Evolutionary conservation across 2,888 invertebrate species (phyloP).

Genomic region (Scelioninae gen. 2): DNA sequence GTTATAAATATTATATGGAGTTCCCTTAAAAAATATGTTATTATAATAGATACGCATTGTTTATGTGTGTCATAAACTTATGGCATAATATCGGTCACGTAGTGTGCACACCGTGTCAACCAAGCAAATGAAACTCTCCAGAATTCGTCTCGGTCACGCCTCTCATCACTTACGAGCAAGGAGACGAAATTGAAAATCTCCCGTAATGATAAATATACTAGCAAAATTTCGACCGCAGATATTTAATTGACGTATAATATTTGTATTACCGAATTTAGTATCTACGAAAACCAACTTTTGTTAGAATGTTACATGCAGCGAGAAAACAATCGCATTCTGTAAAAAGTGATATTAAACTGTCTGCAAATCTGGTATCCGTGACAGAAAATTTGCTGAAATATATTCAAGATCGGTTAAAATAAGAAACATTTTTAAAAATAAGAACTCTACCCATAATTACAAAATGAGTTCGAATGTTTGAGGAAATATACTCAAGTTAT

Average conservation of each 20-base stretch:
- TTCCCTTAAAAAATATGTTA: conserved; percentile 47
- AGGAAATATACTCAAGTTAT: no score
- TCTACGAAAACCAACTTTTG: no score
- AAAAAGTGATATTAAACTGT: no score
- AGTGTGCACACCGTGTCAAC: conserved; percentile 23
- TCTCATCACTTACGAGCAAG: not conserved
- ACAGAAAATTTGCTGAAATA: no score
- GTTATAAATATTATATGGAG: conserved; percentile 40
- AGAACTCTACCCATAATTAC: no score
- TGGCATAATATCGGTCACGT: conserved; percentile 41
- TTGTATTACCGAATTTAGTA: no score
- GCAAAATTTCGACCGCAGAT: conserved; percentile 20
- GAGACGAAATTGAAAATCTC: conserved; percentile 42
- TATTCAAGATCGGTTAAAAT: no score
- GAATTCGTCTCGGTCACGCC: conserved; percentile 22
- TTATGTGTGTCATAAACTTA: conserved; percentile 39
- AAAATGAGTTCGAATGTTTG: no score
- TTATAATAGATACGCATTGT: conserved; percentile 46
- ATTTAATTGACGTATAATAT: conserved; percentile 38
- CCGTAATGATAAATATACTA: conserved; percentile 41
- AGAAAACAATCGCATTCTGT: no score
- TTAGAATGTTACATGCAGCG: no score
- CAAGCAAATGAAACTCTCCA: conserved; percentile 45
- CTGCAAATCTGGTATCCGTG: no score
- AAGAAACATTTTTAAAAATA: no score